Conservation (phyloP, 1,140 invertebrate genomes). For the Antheraea pernyi region DNA sequence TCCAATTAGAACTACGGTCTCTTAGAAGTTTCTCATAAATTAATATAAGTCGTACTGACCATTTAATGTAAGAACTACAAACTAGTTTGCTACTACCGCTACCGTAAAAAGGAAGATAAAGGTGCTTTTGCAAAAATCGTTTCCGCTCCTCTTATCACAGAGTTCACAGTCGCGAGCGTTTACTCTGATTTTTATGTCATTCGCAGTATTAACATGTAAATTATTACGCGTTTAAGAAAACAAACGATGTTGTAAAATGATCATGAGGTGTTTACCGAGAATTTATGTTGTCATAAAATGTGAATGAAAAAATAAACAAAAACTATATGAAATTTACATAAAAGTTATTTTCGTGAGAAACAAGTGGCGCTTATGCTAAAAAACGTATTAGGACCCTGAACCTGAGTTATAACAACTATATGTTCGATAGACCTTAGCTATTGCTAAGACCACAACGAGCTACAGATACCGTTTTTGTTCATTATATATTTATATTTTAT, state of each 20-base stretch:
- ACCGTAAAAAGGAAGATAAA: not conserved
- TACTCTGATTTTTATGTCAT: slow-evolving; percentile 27
- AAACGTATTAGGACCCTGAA: no score
- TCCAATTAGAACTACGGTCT: no score
- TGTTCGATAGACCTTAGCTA: no score
- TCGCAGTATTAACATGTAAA: slow-evolving; percentile 28
- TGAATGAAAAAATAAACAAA: slow-evolving; percentile 2
- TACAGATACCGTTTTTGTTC: no score
- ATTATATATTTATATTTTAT: no score
- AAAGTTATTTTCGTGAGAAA: not conserved
- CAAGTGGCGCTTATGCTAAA: not conserved
- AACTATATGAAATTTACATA: not conserved
- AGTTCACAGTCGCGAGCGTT: not conserved
- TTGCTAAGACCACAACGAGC: no score
- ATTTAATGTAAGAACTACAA: no score
- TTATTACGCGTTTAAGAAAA: slow-evolving; percentile 28
- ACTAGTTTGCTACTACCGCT: no score
- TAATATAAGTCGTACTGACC: no score
- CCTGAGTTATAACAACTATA: no score
- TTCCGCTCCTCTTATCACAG: not conserved
- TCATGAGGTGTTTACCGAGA: slow-evolving; percentile 19
- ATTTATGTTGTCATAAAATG: slow-evolving; percentile 14
- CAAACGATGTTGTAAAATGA: slow-evolving; percentile 30
- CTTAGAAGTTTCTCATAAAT: no score
- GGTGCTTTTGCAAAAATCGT: not conserved